Base-by-base conservation (phyloP, 2,797 vertebrate genomes). In the Myotis pilosus region DNA sequence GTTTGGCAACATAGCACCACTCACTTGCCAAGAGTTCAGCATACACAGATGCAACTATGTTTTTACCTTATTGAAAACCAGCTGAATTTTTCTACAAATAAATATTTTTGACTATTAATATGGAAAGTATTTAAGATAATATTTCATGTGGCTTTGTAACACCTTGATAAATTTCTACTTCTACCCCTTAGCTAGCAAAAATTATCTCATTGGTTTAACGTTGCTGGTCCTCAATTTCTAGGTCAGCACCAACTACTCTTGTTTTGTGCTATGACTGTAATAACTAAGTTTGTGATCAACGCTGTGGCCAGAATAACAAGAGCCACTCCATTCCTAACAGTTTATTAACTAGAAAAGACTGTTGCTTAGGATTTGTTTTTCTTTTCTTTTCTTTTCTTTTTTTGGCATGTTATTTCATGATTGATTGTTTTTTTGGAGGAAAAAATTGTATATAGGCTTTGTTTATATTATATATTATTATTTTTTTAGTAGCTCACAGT, bases 21-120 rank as follows among this genome's bases (percentile, higher is more conserved):
- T 86, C 22, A 79, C 12, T 93, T 86, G 19, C 38, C 47, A 80
- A 90, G 47, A 89, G 69, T 78, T 91, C 16, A 44, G 25, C n/a
- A 33, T 49, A 75, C 25, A 28, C 53, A 53, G 28, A 55, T 64
- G 16, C 30, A 66, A 87, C 19, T 23, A 38, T 68, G 68, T 49
- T 53, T 93, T 81, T 66, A 57, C 36, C 49, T 83, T 80, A 91
- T 62, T 87, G 64, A 69, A 93, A 94, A 75, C 3, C 13, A 87
- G 41, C 19, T 81, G 6, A 84, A 83, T 91, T 79, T 94, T 92
- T 51, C 72, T 47, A 53, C 22, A 86, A 87, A 60, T 74, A 84
- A n/a, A 68, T 72, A 60, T 44, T 84, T 55, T 72, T n/a, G 28
- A 22, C 10, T 55, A 13, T 44, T 53, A 9, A n/a, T 66, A 19